Evolutionary conservation across 1,140 invertebrate genomes (phyloP), one percentile per base, ranked within the genome.

Genomic region (Drosophila lowei): DNA sequence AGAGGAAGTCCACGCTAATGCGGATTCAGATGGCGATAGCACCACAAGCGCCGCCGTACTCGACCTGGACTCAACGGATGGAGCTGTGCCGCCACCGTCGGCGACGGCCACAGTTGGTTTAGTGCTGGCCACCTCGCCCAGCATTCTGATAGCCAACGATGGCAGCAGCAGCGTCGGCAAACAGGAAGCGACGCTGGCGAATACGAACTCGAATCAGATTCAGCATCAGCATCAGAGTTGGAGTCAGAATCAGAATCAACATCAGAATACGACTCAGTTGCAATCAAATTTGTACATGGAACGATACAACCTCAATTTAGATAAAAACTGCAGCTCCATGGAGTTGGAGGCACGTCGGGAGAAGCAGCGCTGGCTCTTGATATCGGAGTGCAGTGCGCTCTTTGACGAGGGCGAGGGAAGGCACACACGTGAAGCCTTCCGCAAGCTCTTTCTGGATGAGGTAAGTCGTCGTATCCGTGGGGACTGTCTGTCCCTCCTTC

Each of bases 311-410:
- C 80, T 91, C 68, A 89, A 91, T 90, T 90, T 91, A 88, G 90
- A 91, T 89, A 91, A 89, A 77, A 91, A 91, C 72, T 91, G 84
- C 67, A 91, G 91, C 72, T 81, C 85, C 41, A 91, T 91, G 91
- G 91, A 91, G 79, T 67, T 91, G 66, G 91, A 91, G 70, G 91
- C 90, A 73, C 77, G 80, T 49, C 86, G 91, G 54, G 91, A 91
- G 64, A 91, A 91, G 56, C 77, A 86, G 38, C 90, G 91, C 28
- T 91, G 91, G 91, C 72, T 91, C 15, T 71, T 91, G 59, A 91
- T 91, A 83, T 91, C 91, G 18, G 91, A 91, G 61, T 91, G 91
- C 73, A 91, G 90, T 72, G 86, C 89, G 9, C 72, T 89, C 48
- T 77, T 91, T 28, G 91, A 84, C 42, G 90, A 91, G 77, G 90